phyloP scores from a whole-genome alignment of 2,113 vertebrate genomes.

The Archocentrus centrarchus region DNA sequence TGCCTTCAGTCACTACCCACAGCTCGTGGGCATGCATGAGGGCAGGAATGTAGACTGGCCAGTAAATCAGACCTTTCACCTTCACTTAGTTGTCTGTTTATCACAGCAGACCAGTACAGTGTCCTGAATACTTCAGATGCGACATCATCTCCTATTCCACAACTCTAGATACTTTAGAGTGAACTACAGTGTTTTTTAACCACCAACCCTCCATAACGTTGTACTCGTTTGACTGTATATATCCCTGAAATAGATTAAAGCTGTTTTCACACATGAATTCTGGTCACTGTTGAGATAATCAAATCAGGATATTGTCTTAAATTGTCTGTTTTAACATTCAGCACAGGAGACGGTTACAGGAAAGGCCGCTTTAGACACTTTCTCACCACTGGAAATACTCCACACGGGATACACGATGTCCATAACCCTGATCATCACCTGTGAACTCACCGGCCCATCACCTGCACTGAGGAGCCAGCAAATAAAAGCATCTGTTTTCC shows the following conservation, averaged over 20 bases:
- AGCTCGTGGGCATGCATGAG: too few species aligned
- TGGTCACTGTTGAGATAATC: not conserved
- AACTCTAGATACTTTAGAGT: not conserved
- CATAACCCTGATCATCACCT: not conserved
- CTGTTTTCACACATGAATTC: not conserved
- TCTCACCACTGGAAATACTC: not conserved
- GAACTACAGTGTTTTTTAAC: too few species aligned
- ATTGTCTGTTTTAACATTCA: not conserved
- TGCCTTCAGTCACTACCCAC: too few species aligned
- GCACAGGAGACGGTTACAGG: too few species aligned
- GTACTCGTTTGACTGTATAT: not conserved
- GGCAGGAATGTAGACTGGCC: too few species aligned
- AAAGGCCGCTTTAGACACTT: not conserved
- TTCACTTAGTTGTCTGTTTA: not conserved
- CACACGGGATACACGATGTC: too few species aligned
- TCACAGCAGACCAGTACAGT: not conserved
- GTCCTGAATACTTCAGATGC: too few species aligned
- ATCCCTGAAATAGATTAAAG: not conserved
- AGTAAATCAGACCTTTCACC: not conserved
- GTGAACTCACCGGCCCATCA: not conserved
- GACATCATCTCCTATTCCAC: too few species aligned
- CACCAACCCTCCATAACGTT: not conserved
- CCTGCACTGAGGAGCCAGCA: not conserved
- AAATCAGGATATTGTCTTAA: not conserved
- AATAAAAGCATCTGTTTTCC: not conserved